Evolutionary conservation across 2,113 vertebrate genomes (phyloP), one percentile per base, ranked within the genome.

Genomic region (Rhea pennata): DNA sequence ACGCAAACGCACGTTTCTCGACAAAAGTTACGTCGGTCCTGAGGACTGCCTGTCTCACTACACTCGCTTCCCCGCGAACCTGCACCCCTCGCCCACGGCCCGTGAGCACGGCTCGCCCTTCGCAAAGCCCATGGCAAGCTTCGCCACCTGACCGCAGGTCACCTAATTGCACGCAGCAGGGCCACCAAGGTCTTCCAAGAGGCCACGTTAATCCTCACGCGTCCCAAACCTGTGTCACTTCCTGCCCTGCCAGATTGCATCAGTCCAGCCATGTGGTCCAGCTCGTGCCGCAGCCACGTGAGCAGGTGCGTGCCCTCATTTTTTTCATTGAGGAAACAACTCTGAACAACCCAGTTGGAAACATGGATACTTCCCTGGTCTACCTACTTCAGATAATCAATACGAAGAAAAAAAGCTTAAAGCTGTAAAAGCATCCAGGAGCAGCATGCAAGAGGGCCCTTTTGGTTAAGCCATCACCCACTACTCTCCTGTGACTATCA

Each of bases 101-200:
- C 5, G 12, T 5, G 58, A 46, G 31, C 71, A 21, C 53, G 36
- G 21, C 3, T 27, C 39, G 16, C 2, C 72, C 71, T 40, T 33
- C 62, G 48, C 78, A 48, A 71, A 79, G 7, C 58, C 76, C 66
- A 8, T n/a, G 1, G 56, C 44, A 26, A 22, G 16, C 8, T 59
- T 58, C 3, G 0, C 17, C 14, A 19, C 3, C 67, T 9, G 3
- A 22, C 11, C 3, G 11, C 7, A 61, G 29, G 19, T 10, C 69
- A 48, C 59, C n/a, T 12, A 20, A 13, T 2, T 6, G 3, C 2
- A 5, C 0, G 2, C 5, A 56, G 7, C 6, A 24, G 31, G 23
- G 5, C 48, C 70, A 36, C 1, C 1, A 80, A 81, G 58, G 31
- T 51, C 5, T 20, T 22, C 29, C 31, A 7, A 50, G 54, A 53